Conservation (phyloP, 2,888 invertebrate genomes). For the Drosophila neoperkinsi region DNA sequence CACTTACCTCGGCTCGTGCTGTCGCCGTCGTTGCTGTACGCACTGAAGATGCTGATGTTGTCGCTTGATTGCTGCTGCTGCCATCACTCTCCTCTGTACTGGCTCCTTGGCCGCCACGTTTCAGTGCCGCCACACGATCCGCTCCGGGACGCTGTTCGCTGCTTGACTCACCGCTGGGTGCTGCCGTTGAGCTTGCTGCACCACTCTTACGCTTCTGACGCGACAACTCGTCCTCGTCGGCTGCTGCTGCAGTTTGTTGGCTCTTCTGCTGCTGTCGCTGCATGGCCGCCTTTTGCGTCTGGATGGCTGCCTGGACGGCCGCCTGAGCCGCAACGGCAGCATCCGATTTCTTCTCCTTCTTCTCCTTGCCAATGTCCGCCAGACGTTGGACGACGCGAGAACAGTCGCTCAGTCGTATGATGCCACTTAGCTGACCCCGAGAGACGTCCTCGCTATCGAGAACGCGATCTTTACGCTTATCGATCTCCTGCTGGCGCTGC, state of each 20-base stretch:
- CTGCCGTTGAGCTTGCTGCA: constrained; percentile 85
- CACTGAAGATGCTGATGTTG: constrained; percentile 87
- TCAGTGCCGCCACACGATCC: constrained; percentile 86
- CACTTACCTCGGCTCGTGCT: constrained; percentile 92
- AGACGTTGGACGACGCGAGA: constrained; percentile 95
- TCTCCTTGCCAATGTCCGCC: constrained; percentile 91
- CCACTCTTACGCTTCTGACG: constrained; percentile 93
- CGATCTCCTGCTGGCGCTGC: constrained; percentile 87
- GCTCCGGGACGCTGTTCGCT: constrained; percentile 86
- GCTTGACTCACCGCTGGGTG: constrained; percentile 70
- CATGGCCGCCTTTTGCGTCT: constrained; percentile 86
- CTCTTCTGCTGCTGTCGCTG: constrained; percentile 85
- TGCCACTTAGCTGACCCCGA: constrained; percentile 94
- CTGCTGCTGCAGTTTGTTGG: constrained; percentile 86
- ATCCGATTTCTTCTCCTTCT: constrained; percentile 92
- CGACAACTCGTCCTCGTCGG: constrained; percentile 93
- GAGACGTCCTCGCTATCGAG: constrained; percentile 96
- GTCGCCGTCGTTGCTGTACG: constrained; percentile 90
- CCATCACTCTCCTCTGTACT: constrained; percentile 87
- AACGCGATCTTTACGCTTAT: constrained; percentile 90
- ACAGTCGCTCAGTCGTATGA: constrained; percentile 94
- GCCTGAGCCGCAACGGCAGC: constrained; percentile 87
- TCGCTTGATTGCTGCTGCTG: constrained; percentile 86
- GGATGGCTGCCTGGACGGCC: constrained; percentile 84
- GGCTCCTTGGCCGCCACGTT: constrained; percentile 75